Percentiles rank a stretch among this genome's conserved stretches.
Conservation (phyloP, 92 coral and sea anemone genomes). For the Porites cylindrica region DNA sequence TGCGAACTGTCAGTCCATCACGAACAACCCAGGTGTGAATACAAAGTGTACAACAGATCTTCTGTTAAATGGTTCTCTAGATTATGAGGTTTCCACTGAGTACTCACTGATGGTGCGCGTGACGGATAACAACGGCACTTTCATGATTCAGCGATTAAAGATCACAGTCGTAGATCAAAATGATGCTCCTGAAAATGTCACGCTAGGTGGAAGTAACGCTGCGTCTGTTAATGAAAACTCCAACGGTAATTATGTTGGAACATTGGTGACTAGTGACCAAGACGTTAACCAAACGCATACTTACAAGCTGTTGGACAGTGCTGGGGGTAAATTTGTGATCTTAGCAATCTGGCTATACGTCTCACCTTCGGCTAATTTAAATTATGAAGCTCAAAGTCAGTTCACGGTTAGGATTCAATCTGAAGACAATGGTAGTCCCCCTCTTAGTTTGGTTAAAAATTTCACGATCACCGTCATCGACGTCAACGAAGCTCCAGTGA, state of each 20-base stretch:
- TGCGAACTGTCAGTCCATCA: constrained; percentile 52
- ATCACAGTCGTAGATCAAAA: constrained; percentile 72
- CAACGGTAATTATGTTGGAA: constrained; percentile 77
- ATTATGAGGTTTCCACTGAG: constrained; percentile 70
- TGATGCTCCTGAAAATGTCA: constrained; percentile 79
- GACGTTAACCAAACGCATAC: constrained; percentile 74
- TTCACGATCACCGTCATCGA: constrained; percentile 73
- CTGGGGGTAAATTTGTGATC: constrained; percentile 79
- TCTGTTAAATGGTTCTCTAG: constrained; percentile 58
- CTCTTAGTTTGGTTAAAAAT: constrained; percentile 39
- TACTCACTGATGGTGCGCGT: constrained; percentile 72
- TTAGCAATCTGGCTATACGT: constrained; percentile 59
- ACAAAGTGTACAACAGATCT: constrained; percentile 71
- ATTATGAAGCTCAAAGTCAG: constrained; percentile 59
- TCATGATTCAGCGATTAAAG: constrained; percentile 53
- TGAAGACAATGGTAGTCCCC: constrained; percentile 76
- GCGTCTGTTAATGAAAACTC: constrained; percentile 72
- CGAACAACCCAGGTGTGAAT: constrained; percentile 61
- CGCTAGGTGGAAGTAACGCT: constrained; percentile 57
- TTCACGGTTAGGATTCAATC: constrained; percentile 57
- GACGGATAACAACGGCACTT: constrained; percentile 80
- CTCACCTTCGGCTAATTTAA: constrained; percentile 73
- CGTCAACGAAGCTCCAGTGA: constrained; percentile 88
- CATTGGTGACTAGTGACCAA: constrained; percentile 74
- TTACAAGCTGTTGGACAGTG: constrained; percentile 67